Evolutionary conservation across 2,888 invertebrate genomes (phyloP).

Genomic region (Spodoptera littoralis): DNA sequence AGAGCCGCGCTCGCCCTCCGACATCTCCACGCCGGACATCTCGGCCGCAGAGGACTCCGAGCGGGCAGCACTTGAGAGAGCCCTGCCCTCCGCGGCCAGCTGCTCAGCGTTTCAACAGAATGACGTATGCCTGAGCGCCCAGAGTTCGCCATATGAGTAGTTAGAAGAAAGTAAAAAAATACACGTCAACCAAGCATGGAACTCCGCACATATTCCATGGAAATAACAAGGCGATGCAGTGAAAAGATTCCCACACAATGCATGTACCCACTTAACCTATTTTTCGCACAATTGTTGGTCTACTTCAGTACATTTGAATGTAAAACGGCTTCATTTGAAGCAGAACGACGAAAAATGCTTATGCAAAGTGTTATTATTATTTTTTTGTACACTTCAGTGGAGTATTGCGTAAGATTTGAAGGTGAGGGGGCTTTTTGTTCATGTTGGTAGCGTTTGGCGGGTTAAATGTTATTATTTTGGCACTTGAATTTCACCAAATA

Average conservation of each 20-base stretch:
- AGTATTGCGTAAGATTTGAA: conserved; percentile 69
- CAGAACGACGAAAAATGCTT: conserved; percentile 81
- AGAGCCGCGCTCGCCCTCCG: too few relatives aligned
- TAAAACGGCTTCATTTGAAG: conserved; percentile 69
- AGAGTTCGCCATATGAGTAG: too few relatives aligned
- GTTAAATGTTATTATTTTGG: neutral
- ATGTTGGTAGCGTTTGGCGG: conserved; percentile 58
- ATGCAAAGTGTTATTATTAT: conserved; percentile 88
- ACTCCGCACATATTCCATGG: conserved; percentile 1
- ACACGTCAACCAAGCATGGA: neutral
- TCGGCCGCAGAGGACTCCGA: too few relatives aligned
- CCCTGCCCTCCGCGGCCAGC: too few relatives aligned
- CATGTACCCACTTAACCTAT: conserved; percentile 68
- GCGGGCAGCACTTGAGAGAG: too few relatives aligned
- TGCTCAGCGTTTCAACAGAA: too few relatives aligned
- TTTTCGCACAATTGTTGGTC: conserved; percentile 64
- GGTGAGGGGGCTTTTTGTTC: conserved; percentile 58
- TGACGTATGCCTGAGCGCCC: too few relatives aligned
- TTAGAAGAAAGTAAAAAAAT: too few relatives aligned
- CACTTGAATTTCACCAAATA: too few relatives aligned
- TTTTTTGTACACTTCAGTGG: conserved; percentile 71
- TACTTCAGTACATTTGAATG: conserved; percentile 72
- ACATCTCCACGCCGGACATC: too few relatives aligned
- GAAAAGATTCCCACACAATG: conserved; percentile 55
- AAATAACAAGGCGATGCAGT: conserved; percentile 38